These are phyloP conservation scores for Perca flavescens DNA, from an alignment of 2,113 vertebrate genomes.

Conservation along the genomic window DNA sequence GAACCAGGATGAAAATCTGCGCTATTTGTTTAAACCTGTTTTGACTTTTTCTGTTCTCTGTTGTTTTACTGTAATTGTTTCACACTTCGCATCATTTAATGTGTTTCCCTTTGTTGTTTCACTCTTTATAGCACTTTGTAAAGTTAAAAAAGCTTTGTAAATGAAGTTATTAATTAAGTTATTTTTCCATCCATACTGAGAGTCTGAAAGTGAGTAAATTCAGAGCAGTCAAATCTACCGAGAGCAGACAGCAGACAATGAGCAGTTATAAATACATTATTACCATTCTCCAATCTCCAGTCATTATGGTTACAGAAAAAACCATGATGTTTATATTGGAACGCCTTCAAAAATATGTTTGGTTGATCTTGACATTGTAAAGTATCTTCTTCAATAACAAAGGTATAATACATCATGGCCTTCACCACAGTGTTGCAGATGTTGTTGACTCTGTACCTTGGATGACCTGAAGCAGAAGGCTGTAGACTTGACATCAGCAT, in stretches of 20 bases:
- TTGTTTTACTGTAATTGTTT: not conserved
- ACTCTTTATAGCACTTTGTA: not conserved
- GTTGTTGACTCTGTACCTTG: conserved; percentile 84
- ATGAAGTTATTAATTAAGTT: not conserved
- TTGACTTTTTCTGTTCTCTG: not conserved
- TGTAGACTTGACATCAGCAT: conserved; percentile 93
- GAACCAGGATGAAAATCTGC: too few relatives aligned
- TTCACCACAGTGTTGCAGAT: not conserved
- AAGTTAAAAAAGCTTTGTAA: not conserved
- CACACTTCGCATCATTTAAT: too few relatives aligned
- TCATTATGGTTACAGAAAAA: not conserved
- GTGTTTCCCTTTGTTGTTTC: not conserved
- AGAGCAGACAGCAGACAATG: not conserved
- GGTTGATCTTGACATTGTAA: too few relatives aligned
- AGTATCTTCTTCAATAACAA: too few relatives aligned
- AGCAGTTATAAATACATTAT: not conserved
- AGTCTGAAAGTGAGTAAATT: not conserved
- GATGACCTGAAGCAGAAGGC: conserved; percentile 96
- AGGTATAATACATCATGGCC: too few relatives aligned
- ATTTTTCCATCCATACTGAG: not conserved
- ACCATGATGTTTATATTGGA: not conserved
- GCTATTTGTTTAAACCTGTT: not conserved
- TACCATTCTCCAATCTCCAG: not conserved
- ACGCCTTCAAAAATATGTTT: too few relatives aligned
- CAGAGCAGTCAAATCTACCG: not conserved